Conservation (phyloP, 2,888 invertebrate genomes). For the Xestia rhomboidea region DNA sequence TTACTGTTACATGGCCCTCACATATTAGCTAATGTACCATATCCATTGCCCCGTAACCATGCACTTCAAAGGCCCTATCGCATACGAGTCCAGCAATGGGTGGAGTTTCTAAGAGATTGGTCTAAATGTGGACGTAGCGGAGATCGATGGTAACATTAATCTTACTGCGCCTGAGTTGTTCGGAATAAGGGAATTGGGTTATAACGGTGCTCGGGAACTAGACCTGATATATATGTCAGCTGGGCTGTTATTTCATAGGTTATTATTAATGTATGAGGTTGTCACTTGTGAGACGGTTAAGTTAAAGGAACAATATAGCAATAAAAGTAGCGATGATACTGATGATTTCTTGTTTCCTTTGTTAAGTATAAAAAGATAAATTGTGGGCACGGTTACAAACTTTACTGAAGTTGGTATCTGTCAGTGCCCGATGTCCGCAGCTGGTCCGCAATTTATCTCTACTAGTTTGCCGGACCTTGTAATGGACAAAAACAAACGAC, state of each 20-base stretch:
- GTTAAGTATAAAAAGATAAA: background rate
- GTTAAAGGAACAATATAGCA: background rate
- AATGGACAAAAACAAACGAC: background rate
- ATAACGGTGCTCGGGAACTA: slow-evolving; percentile 41
- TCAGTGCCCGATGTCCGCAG: background rate
- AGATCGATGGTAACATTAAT: slow-evolving; percentile 61
- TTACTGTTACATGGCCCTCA: slow-evolving; percentile 54
- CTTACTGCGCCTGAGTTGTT: slow-evolving; percentile 51
- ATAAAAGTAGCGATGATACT: background rate
- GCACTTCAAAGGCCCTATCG: background rate
- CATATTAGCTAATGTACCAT: slow-evolving; percentile 36
- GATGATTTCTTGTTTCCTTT: background rate
- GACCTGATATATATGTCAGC: slow-evolving; percentile 33
- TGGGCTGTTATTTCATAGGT: background rate
- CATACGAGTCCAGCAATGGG: slow-evolving; percentile 25
- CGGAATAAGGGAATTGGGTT: slow-evolving; percentile 58
- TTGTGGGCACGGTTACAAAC: background rate
- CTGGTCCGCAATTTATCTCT: background rate
- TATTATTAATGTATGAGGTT: background rate
- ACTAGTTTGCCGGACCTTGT: background rate
- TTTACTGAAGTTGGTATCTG: background rate
- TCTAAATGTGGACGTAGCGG: slow-evolving; percentile 9
- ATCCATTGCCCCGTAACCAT: slow-evolving; percentile 25
- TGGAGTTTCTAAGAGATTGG: slow-evolving; percentile 16
- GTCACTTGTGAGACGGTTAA: background rate